Conservation (phyloP, 2,888 invertebrate species). For the Pheosia tremula region DNA sequence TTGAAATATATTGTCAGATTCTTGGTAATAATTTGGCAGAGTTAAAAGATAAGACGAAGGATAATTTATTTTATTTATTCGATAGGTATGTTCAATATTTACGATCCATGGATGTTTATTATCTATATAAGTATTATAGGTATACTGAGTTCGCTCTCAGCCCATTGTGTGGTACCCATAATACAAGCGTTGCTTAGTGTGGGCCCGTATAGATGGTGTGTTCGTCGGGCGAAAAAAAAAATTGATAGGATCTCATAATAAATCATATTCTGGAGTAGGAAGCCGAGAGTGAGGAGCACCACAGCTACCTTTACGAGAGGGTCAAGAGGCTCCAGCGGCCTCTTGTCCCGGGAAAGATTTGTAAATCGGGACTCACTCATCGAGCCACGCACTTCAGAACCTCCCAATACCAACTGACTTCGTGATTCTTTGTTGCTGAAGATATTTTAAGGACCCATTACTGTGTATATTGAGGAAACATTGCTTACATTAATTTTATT, state of each 20-base stretch:
- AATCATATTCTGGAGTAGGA: slow-evolving; percentile 42
- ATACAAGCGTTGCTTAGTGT: too few relatives aligned
- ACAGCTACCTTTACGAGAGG: slow-evolving; percentile 50
- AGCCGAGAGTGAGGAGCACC: slow-evolving; percentile 38
- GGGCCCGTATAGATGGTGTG: too few relatives aligned
- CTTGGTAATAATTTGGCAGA: too few relatives aligned
- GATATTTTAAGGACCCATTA: slow-evolving; percentile 33
- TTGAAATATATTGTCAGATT: neutral
- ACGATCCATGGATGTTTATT: too few relatives aligned
- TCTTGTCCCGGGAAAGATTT: slow-evolving; percentile 69
- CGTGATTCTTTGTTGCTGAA: slow-evolving; percentile 52
- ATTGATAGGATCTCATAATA: slow-evolving; percentile 1
- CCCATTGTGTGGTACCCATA: too few relatives aligned
- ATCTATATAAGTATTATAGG: too few relatives aligned
- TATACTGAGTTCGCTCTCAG: too few relatives aligned
- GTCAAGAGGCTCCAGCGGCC: slow-evolving; percentile 59
- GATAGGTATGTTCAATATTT: neutral
- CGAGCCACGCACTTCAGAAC: slow-evolving; percentile 55
- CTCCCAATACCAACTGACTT: slow-evolving; percentile 45
- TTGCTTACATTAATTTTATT: slow-evolving; percentile 1
- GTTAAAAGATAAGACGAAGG: too few relatives aligned
- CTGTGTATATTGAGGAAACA: slow-evolving; percentile 10
- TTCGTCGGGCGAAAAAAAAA: too few relatives aligned
- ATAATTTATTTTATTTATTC: too few relatives aligned
- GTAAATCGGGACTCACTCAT: slow-evolving; percentile 69